Conservation (phyloP, 2,797 vertebrate genomes). For the Acropternis orthonyx region DNA sequence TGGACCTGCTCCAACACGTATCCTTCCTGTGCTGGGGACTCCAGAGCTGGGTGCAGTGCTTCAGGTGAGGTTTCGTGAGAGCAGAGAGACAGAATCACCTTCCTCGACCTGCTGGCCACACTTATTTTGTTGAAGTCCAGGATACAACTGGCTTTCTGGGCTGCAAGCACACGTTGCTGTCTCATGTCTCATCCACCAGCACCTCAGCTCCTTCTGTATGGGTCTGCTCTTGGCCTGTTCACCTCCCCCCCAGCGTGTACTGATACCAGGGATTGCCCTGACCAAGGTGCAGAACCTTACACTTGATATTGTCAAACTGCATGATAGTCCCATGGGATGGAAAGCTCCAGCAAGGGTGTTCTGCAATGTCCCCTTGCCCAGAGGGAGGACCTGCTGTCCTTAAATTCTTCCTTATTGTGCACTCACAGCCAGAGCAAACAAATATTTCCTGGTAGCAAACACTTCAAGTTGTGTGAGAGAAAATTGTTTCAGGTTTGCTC, state of each 20-base stretch:
- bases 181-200: background rate
- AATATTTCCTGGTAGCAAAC: background rate
- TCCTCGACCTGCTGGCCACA: fast-evolving
- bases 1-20: background rate
- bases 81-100: background rate
- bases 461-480: background rate
- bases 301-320: background rate
- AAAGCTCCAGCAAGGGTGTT: background rate
- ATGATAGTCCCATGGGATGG: background rate
- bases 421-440: background rate
- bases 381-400: background rate
- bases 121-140: background rate
- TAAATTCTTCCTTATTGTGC: background rate
- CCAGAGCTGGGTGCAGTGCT: background rate
- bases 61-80: background rate
- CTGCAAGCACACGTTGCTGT: background rate
- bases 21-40: background rate
- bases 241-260: background rate
- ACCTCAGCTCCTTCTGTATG: background rate
- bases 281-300: background rate
- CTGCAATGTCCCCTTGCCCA: background rate
- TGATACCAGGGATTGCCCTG: background rate
- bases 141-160: background rate
- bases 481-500: background rate
- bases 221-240: background rate